Conservation (phyloP, 2,113 vertebrate genomes). For the Xiphorhynchus elegans region DNA sequence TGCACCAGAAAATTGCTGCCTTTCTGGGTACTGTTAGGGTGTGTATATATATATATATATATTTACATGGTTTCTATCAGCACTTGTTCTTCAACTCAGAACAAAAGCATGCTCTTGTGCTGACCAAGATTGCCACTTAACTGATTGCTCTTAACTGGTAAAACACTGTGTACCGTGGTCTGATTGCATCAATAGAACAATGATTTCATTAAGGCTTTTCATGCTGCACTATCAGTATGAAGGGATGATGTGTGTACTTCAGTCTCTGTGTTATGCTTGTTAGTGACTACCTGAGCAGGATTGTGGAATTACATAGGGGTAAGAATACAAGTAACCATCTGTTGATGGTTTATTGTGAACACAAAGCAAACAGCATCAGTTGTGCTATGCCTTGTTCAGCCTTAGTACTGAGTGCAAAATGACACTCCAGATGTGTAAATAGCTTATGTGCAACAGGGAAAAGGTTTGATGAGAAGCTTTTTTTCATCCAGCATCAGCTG, state of each 20-base stretch:
- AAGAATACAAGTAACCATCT: not conserved
- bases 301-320: not conserved
- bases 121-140: not conserved
- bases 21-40: not conserved
- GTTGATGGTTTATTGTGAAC: not conserved
- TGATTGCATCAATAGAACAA: not conserved
- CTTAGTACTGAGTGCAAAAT: not conserved
- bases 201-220: not conserved
- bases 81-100: not conserved
- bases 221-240: not conserved
- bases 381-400: not conserved
- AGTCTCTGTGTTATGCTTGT: not conserved
- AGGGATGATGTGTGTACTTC: not conserved
- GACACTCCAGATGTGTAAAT: not conserved
- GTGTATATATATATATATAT: not conserved
- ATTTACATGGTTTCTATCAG: not conserved
- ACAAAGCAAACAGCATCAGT: not conserved
- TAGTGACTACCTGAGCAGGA: not conserved
- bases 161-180: fast-evolving
- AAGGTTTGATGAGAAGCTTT: not conserved
- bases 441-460: not conserved
- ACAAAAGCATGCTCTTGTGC: not conserved
- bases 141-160: not conserved
- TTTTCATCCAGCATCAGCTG: not conserved
- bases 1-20: not conserved